A percentile compares a stretch with the other conserved stretches of the same genome.
These are phyloP conservation scores for Mallotus villosus DNA, from an alignment of 2,797 vertebrate genomes.

Conservation along the genomic window DNA sequence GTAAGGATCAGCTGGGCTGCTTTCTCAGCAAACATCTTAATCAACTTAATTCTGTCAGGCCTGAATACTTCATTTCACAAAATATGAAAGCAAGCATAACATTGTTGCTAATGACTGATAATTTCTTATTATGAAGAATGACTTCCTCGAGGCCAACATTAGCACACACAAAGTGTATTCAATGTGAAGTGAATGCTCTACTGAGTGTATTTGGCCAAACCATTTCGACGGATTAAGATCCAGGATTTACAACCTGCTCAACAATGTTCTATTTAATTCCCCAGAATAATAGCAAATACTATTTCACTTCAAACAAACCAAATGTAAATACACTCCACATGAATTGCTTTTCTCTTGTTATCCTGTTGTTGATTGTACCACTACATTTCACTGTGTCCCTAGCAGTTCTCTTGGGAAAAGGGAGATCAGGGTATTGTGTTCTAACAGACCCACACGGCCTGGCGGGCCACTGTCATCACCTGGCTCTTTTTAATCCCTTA, in stretches of 20 bases:
- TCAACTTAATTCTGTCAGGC: not conserved
- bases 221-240: not conserved
- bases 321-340: not conserved
- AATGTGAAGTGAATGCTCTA: not conserved
- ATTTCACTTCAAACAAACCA: not conserved
- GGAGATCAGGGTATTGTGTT: conserved; percentile 9
- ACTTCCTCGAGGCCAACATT: not conserved
- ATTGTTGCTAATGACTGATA: not conserved
- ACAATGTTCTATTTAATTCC: not conserved
- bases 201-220: not conserved
- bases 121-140: not conserved
- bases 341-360: not conserved
- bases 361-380: no score
- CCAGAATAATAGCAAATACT: not conserved
- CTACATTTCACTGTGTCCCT: not conserved
- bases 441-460: not conserved
- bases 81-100: not conserved
- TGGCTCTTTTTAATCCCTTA: conserved; percentile 16
- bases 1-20: not conserved
- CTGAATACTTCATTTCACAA: not conserved
- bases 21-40: conserved; percentile 8
- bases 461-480: conserved; percentile 5
- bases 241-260: not conserved
- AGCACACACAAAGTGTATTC: not conserved
- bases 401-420: not conserved